These are phyloP conservation scores for Planiliza haematocheilus DNA, from an alignment of 2,113 vertebrate genomes.

Conservation along the genomic window DNA sequence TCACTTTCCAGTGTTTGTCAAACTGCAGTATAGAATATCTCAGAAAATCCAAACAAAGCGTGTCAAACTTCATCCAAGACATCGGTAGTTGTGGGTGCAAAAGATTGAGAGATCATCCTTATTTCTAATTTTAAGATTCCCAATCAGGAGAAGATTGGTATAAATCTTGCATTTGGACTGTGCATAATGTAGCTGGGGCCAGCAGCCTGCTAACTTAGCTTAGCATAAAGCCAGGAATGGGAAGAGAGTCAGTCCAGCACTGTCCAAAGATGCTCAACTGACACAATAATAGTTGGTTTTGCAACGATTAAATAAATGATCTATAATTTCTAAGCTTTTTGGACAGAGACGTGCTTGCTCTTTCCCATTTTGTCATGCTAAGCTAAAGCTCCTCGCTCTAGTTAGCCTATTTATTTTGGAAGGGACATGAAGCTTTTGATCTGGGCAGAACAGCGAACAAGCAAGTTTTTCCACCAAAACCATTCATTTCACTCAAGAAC, in stretches of 20 bases:
- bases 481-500: not conserved
- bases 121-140: too few species aligned
- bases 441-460: not conserved
- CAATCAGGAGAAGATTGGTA: not conserved
- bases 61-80: not conserved
- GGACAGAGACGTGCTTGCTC: not conserved
- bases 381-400: slow-evolving; percentile 11
- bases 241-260: not conserved
- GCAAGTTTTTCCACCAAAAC: not conserved
- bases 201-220: not conserved
- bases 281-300: not conserved
- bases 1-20: slow-evolving; percentile 19
- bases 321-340: not conserved
- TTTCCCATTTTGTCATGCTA: slow-evolving; percentile 5
- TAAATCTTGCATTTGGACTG: not conserved
- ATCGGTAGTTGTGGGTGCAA: not conserved
- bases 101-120: not conserved
- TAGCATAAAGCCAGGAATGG: not conserved
- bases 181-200: not conserved
- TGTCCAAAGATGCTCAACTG: not conserved
- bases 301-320: not conserved
- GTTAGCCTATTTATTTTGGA: not conserved
- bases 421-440: slow-evolving; percentile 1
- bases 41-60: slow-evolving; percentile 1
- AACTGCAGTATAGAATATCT: slow-evolving; percentile 4